Conservation (phyloP, 2,113 vertebrate genomes). For the Percina caprodes region DNA sequence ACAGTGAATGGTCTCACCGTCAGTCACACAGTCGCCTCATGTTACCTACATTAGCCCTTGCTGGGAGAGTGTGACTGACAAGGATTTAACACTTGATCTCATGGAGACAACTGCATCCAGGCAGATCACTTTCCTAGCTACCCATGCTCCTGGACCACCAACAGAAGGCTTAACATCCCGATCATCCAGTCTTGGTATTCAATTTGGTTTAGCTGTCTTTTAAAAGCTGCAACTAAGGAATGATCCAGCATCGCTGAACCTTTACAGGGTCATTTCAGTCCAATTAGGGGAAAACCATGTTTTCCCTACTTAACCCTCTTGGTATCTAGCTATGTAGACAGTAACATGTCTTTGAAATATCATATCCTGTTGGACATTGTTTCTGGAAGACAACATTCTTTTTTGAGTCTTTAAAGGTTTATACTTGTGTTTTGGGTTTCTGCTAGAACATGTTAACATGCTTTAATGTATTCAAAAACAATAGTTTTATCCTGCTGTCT, state of each 20-base stretch:
- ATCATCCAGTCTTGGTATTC: conserved; percentile 40
- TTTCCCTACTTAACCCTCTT: neutral
- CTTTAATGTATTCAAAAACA: too few species aligned
- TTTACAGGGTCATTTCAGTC: conserved; percentile 8
- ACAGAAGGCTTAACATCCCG: conserved; percentile 51
- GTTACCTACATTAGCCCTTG: conserved; percentile 40
- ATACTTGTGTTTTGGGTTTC: too few species aligned
- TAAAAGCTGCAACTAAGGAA: conserved; percentile 42
- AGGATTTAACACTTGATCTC: conserved; percentile 63
- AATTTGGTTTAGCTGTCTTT: conserved; percentile 50
- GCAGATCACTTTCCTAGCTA: conserved; percentile 33
- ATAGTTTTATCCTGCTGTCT: too few species aligned
- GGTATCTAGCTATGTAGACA: neutral
- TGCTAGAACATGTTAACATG: too few species aligned
- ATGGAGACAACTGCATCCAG: conserved; percentile 58
- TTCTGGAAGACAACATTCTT: neutral
- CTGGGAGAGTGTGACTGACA: conserved; percentile 49
- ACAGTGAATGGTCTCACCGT: conserved; percentile 23
- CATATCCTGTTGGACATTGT: neutral
- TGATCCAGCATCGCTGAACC: conserved; percentile 31
- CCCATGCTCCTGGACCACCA: conserved; percentile 37
- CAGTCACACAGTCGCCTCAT: conserved; percentile 35
- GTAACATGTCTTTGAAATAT: neutral
- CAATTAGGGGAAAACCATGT: neutral
- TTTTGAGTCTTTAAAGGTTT: neutral